phyloP scores from a whole-genome alignment of 2,113 vertebrate species.

The Pteronura brasiliensis region DNA sequence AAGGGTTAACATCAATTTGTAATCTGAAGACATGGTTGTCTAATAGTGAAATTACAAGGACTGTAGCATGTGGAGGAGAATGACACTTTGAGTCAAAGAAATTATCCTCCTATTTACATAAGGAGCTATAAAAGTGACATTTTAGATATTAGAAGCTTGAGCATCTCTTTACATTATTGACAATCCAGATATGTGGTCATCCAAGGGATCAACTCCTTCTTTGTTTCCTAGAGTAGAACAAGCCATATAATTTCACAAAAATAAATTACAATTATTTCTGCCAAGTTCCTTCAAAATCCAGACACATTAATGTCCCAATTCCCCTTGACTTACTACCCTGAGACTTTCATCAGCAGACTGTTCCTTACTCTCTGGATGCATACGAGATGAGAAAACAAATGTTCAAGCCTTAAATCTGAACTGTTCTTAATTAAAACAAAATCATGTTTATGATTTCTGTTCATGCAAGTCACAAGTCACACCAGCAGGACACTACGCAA shows the following conservation, averaged over 20 bases:
- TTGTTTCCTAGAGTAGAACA: background rate
- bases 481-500: background rate
- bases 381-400: background rate
- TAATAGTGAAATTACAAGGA: background rate
- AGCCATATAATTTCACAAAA: conserved; percentile 32
- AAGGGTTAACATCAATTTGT: background rate
- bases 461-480: background rate
- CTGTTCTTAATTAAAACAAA: conserved; percentile 12
- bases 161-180: background rate
- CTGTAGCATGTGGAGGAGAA: background rate
- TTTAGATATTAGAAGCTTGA: background rate
- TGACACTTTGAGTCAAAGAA: background rate
- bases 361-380: background rate
- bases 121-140: background rate
- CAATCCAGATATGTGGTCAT: background rate
- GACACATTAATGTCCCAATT: background rate
- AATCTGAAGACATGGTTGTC: conserved; percentile 1
- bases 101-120: background rate
- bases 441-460: background rate
- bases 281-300: conserved; percentile 34
- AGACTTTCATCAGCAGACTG: background rate
- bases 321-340: background rate
- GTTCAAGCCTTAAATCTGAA: background rate
- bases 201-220: background rate
- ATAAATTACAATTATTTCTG: conserved; percentile 28